A percentile compares a stretch with the other conserved stretches of the same genome.
Evolutionary conservation across 2,113 vertebrate genomes (phyloP).

Genomic region (Poeciliopsis prolifica): DNA sequence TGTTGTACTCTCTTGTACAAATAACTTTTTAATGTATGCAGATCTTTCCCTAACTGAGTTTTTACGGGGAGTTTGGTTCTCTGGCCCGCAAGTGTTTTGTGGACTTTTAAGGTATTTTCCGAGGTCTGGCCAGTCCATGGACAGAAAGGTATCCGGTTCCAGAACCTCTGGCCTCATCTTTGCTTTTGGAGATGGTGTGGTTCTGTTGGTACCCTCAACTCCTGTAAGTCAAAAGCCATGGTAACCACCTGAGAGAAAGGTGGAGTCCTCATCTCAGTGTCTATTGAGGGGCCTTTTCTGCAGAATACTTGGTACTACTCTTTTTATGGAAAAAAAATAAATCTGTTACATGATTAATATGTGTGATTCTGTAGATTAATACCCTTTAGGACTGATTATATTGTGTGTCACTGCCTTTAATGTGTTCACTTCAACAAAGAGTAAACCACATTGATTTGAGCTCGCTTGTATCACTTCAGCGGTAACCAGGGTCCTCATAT

Average conservation of each 20-base stretch:
- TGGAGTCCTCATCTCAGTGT: background rate
- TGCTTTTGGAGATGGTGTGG: background rate
- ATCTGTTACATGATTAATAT: background rate
- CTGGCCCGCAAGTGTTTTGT: background rate
- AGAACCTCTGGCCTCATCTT: background rate
- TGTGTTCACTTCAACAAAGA: too few species aligned
- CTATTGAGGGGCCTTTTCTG: background rate
- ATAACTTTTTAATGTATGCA: background rate
- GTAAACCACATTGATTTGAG: background rate
- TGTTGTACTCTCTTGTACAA: background rate
- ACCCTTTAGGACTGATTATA: background rate
- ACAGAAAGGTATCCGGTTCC: too few species aligned
- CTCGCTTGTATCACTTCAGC: background rate
- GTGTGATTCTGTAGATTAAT: background rate
- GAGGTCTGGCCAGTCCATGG: background rate
- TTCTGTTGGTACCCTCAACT: background rate
- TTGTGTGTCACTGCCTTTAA: background rate
- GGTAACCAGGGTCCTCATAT: too few species aligned
- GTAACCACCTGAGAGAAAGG: background rate
- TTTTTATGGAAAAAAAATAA: background rate
- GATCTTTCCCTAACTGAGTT: background rate
- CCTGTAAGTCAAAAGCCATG: background rate
- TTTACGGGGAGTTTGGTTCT: background rate
- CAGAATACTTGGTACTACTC: background rate
- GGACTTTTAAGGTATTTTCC: background rate